Base-by-base conservation (phyloP, 2,797 vertebrate species). In the Notolepis coatsorum region DNA sequence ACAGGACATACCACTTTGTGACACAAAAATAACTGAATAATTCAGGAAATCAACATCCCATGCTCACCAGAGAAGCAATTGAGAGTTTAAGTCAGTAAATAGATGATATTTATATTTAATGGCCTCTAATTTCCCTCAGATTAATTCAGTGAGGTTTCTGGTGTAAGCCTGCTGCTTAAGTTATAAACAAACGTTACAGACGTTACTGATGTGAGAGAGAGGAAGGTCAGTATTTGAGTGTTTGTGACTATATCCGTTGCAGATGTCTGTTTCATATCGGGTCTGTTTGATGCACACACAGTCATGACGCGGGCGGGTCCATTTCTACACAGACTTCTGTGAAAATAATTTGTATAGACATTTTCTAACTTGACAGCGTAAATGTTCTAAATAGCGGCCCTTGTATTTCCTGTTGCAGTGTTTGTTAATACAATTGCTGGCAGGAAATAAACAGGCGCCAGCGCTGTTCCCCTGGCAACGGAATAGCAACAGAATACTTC, bases 1-100 rank as follows among this genome's bases (percentile, higher is more conserved):
- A 51, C 28, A 50, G 28, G 62, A 37, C 20, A 25, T 13, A 10
- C 23, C 25, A 23, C 46, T 49, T 28, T 51, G 27, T 41, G 35
- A 45, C 8, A 50, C 38, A 48, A 39, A 28, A 54, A 39, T 2
- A 0, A 18, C 50, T 51, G 4, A 5, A 65, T 69, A 6, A 43
- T 70, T 48, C 7, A 57, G 51, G 2, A 60, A 73, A 38, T 4
- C 10, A 28, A 27, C 2, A 0, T 50, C n/a, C 9, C 5, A 28
- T 39, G 0, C 47, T 42, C 0, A 31, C 3, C 12, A 28, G 24
- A 35, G 20, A 15, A 30, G 25, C 10, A 10, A 25, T 58, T 42
- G 21, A 5, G 4, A 6, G n/a, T 42, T 12, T 9, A 30, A 3
- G 4, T 20, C 25, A 37, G 12, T 8, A 24, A 46, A 45, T n/a